Conservation (phyloP, 2,888 invertebrate species). For the Polydrusus tereticollis region DNA sequence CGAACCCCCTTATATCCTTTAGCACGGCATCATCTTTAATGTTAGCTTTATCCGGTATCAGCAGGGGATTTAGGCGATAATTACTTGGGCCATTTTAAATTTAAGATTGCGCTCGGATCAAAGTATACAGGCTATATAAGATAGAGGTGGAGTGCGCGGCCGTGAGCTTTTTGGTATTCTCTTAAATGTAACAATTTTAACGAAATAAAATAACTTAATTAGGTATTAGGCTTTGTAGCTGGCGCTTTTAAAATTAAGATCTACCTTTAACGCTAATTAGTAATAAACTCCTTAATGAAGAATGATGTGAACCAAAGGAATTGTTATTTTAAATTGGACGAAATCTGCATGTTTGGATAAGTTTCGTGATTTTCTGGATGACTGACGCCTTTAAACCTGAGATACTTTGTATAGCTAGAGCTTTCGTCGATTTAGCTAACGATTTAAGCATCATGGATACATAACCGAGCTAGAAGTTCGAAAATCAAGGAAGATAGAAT, state of each 20-base stretch:
- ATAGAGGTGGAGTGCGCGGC: slow-evolving; percentile 3
- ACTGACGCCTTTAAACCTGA: too few relatives aligned
- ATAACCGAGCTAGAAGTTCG: slow-evolving; percentile 18
- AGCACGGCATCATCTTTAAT: slow-evolving; percentile 13
- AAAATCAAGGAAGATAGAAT: slow-evolving; percentile 22
- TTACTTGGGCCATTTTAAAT: slow-evolving; percentile 17
- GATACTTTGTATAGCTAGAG: too few relatives aligned
- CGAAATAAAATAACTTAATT: slow-evolving; percentile 23
- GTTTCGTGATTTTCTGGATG: too few relatives aligned
- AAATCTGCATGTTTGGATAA: background rate
- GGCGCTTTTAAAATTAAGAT: slow-evolving; percentile 18
- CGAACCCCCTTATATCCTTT: slow-evolving; percentile 13
- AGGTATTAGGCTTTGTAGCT: slow-evolving; percentile 25
- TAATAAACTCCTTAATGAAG: slow-evolving; percentile 5
- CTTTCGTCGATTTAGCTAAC: too few relatives aligned
- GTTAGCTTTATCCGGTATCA: slow-evolving; percentile 18
- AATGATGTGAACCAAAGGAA: background rate
- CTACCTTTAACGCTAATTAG: slow-evolving; percentile 19
- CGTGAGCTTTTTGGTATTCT: slow-evolving; percentile 5
- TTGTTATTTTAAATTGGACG: background rate
- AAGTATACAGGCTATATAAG: slow-evolving; percentile 1
- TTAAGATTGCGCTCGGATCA: slow-evolving; percentile 14
- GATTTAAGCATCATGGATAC: too few relatives aligned
- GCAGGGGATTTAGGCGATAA: slow-evolving; percentile 17
- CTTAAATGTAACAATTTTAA: slow-evolving; percentile 23